Percentiles rank a stretch among this genome's conserved stretches.
These are phyloP conservation scores for Phyllostomus discolor DNA, from an alignment of 2,113 vertebrate genomes.

Conservation along the genomic window DNA sequence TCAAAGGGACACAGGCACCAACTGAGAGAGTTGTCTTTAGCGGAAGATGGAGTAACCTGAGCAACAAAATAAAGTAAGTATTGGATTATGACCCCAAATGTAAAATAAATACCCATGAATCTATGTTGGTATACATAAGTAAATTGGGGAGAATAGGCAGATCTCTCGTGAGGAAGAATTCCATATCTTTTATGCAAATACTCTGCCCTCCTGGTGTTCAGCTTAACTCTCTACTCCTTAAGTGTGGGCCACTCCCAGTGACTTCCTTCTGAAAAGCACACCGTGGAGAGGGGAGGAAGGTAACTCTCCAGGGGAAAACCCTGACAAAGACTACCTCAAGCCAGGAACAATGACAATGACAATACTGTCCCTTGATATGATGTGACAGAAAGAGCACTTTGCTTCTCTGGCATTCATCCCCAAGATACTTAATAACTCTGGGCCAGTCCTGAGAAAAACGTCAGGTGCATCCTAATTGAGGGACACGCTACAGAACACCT, in stretches of 20 bases:
- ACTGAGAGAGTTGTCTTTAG: background rate
- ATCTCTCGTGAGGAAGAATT: background rate
- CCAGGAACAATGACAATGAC: background rate
- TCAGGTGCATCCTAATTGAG: background rate
- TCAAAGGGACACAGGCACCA: background rate
- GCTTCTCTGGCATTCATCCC: background rate
- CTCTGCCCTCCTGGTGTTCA: background rate
- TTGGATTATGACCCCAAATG: background rate
- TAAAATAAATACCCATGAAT: background rate
- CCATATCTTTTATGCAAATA: background rate
- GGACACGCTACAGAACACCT: background rate
- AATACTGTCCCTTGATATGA: background rate
- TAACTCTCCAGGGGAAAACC: background rate
- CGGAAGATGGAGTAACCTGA: background rate
- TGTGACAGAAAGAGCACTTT: background rate
- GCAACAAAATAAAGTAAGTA: background rate
- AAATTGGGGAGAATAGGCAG: background rate
- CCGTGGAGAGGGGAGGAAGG: background rate
- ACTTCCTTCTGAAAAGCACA: background rate
- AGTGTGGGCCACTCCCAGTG: background rate
- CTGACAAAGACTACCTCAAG: background rate
- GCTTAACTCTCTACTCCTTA: background rate
- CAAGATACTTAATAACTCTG: background rate
- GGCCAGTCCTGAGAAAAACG: background rate
- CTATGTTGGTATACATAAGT: background rate